Evolutionary conservation across 2,797 vertebrate species (phyloP).

Genomic region (Dryobates pubescens): DNA sequence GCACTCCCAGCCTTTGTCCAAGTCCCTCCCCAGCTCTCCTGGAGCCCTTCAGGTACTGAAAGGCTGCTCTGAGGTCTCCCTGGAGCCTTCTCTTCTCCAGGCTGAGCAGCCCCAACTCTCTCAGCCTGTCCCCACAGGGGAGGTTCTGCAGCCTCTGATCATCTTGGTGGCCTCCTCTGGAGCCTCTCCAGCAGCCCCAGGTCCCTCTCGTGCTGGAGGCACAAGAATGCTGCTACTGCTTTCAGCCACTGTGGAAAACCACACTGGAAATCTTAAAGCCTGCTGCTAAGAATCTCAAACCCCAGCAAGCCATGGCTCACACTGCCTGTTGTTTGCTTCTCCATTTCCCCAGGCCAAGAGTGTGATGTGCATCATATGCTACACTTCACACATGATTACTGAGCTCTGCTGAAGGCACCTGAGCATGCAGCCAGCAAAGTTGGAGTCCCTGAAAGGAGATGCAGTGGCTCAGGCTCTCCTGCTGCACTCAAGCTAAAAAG

Average conservation of each 20-base stretch:
- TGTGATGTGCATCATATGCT: neutral
- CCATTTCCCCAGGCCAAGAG: neutral
- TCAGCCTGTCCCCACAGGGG: too few species aligned
- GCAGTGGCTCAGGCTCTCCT: neutral
- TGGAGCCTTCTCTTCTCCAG: too few species aligned
- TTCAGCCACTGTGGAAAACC: neutral
- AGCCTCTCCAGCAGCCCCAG: too few species aligned
- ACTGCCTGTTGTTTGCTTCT: neutral
- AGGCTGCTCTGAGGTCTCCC: too few species aligned
- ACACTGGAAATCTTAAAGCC: too few species aligned
- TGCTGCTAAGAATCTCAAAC: neutral
- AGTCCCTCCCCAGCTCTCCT: too few species aligned
- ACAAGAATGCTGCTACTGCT: neutral
- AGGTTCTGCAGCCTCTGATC: too few species aligned
- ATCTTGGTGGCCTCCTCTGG: too few species aligned
- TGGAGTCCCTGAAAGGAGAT: neutral
- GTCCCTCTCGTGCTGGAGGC: too few species aligned
- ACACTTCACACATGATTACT: neutral
- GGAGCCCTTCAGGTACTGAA: too few species aligned
- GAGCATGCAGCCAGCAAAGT: neutral
- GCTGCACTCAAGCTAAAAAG: neutral
- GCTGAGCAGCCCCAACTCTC: too few species aligned
- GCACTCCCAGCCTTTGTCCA: too few species aligned
- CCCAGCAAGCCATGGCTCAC: accelerated
- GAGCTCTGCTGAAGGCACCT: neutral